Evolutionary conservation across 2,888 invertebrate species (phyloP), one percentile per base, ranked within the genome.

Genomic region (Lathronympha strigana): DNA sequence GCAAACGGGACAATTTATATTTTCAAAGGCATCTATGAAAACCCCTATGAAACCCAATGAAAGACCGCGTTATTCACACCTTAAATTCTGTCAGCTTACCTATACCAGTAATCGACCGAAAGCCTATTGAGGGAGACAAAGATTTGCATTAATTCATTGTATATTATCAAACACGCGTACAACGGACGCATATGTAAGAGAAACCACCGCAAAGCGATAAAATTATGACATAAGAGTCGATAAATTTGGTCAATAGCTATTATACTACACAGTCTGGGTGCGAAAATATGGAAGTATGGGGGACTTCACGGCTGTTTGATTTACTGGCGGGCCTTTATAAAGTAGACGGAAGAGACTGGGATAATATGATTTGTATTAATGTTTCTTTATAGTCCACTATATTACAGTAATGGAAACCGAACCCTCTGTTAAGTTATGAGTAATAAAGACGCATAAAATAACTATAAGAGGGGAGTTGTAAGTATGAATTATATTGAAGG

Each of bases 161-260:
- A 66, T 54, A 66, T 60, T 66, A 60, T 66, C 64, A 17, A 36
- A 25, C 53, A 53, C 60, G 60, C 64, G 60, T 53, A 61, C 60
- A 40, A 21, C 40, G 60, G 57, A 50, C 63, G 51, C 50, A 60
- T 67, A 67, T 66, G 61, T 62, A 43, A 38, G 53, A 47, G 53
- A 57, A 66, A 50, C 54, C 55, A 78, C 78, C 81, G 82, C 86
- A 89, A 87, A 88, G 87, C 87, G 85, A 88, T 86, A 86, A 84
- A 88, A 89, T 88, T 87, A 88, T 86, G 88, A 88, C 88, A 84
- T 81, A 82, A 86, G 86, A 86, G 86, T 87, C 89, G 83, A 90
- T 91, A 90, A 90, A 91, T 91, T 89, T 88, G 86, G 85, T 88
- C 90, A 88, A 90, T 87, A 85, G 89, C 89, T 82, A 90, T 91